Base-by-base conservation (phyloP, 2,113 vertebrate genomes). In the Edolisoma coerulescens region DNA sequence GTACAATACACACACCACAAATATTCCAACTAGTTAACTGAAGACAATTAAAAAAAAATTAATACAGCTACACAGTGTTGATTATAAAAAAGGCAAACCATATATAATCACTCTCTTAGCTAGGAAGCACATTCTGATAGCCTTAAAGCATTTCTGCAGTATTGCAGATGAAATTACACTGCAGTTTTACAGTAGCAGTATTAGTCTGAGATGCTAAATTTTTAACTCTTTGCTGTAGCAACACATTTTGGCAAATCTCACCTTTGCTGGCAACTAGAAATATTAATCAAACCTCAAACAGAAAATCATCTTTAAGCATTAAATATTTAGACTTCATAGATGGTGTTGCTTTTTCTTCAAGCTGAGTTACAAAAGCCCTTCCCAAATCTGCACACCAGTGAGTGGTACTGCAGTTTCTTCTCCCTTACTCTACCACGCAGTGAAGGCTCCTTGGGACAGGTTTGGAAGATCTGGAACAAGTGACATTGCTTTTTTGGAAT, bases 401-500 rank as follows among this genome's bases (percentile, higher is more conserved):
- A 59, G 19, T 13, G 13, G 20, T 20, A 45, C 32, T 49, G 30
- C 18, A 60, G 22, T 8, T 64, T 52, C 39, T 39, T 42, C 59
- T 47, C n/a, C 35, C 33, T 45, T 33, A 50, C 6, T 22, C 15
- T 26, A 57, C 39, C 0, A 0, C 0, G 2, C 26, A 85, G 30
- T 6, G 18, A 78, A 42, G 54, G 39, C 33, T 82, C 49, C 23
- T 28, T 37, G 52, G 54, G 35, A 61, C 26, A 75, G 52, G 21
- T 44, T 7, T 84, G 44, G 32, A 81, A 8, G 49, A 86, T 11
- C 52, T 28, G 33, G 18, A 74, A 70, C 16, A 10, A 70, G 56
- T 22, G 35, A 54, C 86, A 59, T 10, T 42, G n/a, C 27, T 84
- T 22, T 35, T 24, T 44, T 71, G 44, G 37, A 86, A 86, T 41